Base-by-base conservation (phyloP, 2,888 invertebrate species). In the Thereva nobilitata region DNA sequence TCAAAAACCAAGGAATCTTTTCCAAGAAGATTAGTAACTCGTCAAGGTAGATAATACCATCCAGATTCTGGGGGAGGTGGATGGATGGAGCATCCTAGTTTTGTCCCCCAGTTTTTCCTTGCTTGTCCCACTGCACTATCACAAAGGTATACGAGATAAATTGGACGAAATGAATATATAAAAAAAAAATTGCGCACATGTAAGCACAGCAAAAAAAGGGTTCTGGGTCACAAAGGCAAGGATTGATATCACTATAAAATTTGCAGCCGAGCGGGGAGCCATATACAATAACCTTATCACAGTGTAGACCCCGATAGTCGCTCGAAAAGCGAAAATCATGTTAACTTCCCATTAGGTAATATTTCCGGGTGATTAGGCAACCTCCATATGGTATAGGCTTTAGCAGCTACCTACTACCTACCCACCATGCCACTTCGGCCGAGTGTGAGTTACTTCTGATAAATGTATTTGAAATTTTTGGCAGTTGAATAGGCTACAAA, bases 321-420 rank as follows among this genome's bases (percentile, higher is more conserved):
- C 44, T 66, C 53, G 57, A 72, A 73, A 73, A 72, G 74, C 74
- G 72, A 73, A 75, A 74, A 74, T 75, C 75, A 73, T 74, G 75
- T 74, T 74, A 75, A 74, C 74, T 75, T 73, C 73, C 74, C 74
- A 75, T 75, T 75, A 75, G 73, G 73, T 74, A 75, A 75, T 75
- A 71, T 72, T 75, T 75, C 72, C 75, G 72, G 73, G 71, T 75
- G 75, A 75, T 75, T 75, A 73, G 72, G 70, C 71, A 71, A 71
- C 72, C 72, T 71, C 70, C 54, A 65, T 68, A 70, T 63, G 68
- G 68, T 65, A 57, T 23, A 64, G 53, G 67, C 35, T 63, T 10
- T 4, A 40, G 59, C 41, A 23, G 45, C 12, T 7, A 38, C 38
- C 35, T 45, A 38, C 37, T 8, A n/a, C 59, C 42, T 47, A n/a